Evolutionary conservation across 1,140 invertebrate species (phyloP).

Genomic region (Venturia canescens): DNA sequence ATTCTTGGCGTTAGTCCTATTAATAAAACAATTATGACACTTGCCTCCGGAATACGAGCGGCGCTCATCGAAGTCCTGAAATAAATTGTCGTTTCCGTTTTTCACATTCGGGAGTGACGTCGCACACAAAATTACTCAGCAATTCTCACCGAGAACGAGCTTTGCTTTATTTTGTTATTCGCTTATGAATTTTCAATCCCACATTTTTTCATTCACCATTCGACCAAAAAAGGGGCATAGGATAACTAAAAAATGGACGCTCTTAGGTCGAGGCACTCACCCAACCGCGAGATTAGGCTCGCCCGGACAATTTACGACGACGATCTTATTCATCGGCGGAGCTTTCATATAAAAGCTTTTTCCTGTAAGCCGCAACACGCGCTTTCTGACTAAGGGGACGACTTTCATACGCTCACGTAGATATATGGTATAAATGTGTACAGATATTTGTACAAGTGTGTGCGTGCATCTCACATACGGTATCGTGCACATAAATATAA

Average conservation of each 20-base stretch:
- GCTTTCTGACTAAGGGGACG: constrained; percentile 43
- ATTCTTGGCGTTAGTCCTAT: not conserved
- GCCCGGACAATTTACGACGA: constrained; percentile 73
- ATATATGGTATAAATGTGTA: constrained; percentile 18
- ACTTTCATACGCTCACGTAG: not conserved
- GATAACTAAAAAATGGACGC: constrained; percentile 16
- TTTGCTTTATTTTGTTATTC: not conserved
- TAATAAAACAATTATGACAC: not conserved
- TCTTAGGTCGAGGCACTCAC: constrained; percentile 54
- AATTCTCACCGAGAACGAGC: not conserved
- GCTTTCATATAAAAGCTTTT: constrained; percentile 77
- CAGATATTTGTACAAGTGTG: no score
- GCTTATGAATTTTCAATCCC: not conserved
- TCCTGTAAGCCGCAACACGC: constrained; percentile 75
- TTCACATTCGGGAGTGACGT: no score
- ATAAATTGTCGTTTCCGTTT: no score
- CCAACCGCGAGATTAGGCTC: constrained; percentile 74
- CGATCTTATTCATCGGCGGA: constrained; percentile 72
- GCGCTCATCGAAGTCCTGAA: no score
- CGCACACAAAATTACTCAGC: no score
- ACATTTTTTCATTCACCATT: not conserved
- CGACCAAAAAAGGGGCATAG: not conserved
- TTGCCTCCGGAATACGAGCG: no score
- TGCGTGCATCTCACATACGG: not conserved
- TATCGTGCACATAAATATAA: constrained; percentile 8